A percentile compares a stretch with the other conserved stretches of the same genome.
Conservation (phyloP, 2,113 vertebrate species). For the Merops nubicus region DNA sequence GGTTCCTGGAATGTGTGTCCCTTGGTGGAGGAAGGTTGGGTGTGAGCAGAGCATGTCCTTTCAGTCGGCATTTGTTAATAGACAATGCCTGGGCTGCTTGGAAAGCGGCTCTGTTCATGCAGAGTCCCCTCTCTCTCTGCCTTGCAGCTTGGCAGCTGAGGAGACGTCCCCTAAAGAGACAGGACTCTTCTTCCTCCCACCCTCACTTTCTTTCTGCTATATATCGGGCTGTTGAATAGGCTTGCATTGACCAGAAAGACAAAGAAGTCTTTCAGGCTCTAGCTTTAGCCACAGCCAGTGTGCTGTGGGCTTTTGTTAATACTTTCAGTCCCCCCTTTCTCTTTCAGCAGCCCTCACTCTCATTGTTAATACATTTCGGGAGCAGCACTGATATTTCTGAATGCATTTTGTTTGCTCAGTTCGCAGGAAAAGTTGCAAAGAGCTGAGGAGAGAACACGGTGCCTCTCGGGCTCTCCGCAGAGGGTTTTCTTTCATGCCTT, state of each 20-base stretch:
- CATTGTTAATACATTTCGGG: conserved; percentile 50
- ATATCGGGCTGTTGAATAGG: conserved; percentile 66
- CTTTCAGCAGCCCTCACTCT: conserved; percentile 6
- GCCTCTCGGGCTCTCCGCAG: neutral
- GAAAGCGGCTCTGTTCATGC: neutral
- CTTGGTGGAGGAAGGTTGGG: neutral
- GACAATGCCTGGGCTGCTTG: neutral
- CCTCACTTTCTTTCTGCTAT: conserved; percentile 32
- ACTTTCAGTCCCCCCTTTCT: conserved; percentile 38
- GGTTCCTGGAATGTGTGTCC: neutral
- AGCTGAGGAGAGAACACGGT: neutral
- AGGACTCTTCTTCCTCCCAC: conserved; percentile 53
- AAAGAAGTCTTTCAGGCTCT: conserved; percentile 73
- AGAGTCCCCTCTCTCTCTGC: neutral
- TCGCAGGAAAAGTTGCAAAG: conserved; percentile 11
- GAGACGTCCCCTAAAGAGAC: conserved; percentile 72
- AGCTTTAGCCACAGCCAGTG: conserved; percentile 29
- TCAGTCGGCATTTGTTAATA: neutral
- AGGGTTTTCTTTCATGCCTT: neutral
- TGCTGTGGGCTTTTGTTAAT: conserved; percentile 69
- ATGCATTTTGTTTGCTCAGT: conserved; percentile 37
- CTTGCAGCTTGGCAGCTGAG: conserved; percentile 55
- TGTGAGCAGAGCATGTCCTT: neutral
- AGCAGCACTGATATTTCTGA: conserved; percentile 23
- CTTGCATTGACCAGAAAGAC: conserved; percentile 73